These are phyloP conservation scores for Spodoptera litura DNA, from an alignment of 1,140 invertebrate genomes.

Conservation along the genomic window DNA sequence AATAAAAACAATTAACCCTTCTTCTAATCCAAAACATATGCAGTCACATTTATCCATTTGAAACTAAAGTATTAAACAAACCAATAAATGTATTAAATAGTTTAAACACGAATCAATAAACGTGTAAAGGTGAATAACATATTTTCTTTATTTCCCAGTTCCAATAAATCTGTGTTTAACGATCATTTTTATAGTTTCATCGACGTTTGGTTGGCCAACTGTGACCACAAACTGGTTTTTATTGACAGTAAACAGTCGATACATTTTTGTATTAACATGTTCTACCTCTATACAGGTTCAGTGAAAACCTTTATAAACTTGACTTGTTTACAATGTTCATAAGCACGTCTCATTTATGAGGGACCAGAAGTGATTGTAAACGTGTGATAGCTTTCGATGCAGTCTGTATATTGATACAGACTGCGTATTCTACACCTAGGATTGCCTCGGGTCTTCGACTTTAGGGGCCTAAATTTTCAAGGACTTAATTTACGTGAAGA, in stretches of 20 bases:
- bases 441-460: no score
- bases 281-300: no score
- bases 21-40: neutral
- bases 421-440: no score
- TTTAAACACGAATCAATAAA: slow-evolving; percentile 12
- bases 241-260: slow-evolving; percentile 8
- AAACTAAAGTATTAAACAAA: neutral
- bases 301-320: no score
- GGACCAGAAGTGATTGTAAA: no score
- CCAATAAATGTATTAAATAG: neutral
- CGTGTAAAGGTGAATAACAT: slow-evolving; percentile 8
- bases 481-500: no score
- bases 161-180: slow-evolving; percentile 10
- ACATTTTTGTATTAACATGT: neutral
- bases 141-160: slow-evolving; percentile 8
- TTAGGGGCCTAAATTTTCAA: no score
- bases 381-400: no score
- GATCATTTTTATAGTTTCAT: slow-evolving; percentile 18
- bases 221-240: slow-evolving; percentile 15
- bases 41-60: neutral
- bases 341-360: no score
- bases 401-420: no score
- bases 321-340: no score
- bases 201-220: neutral
- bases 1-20: neutral